Percentiles rank a stretch among this genome's conserved stretches.
These are phyloP conservation scores for Apteryx owenii DNA, from an alignment of 2,113 vertebrate species.

Conservation along the genomic window DNA sequence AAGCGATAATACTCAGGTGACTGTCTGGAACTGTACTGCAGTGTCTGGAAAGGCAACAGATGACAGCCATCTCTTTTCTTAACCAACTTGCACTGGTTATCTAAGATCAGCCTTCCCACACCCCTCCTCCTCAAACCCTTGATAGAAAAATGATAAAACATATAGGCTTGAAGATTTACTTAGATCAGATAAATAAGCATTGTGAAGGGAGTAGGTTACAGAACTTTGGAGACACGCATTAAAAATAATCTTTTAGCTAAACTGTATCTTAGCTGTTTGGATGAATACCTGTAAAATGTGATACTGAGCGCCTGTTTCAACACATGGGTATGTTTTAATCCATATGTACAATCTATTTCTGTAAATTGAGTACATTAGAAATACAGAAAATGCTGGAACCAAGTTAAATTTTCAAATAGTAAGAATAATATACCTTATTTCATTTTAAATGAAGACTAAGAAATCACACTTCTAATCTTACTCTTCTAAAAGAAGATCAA, in stretches of 20 bases:
- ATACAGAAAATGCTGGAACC: slow-evolving; percentile 38
- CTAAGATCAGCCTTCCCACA: slow-evolving; percentile 8
- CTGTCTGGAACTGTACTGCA: slow-evolving; percentile 84
- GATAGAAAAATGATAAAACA: slow-evolving; percentile 65
- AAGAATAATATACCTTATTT: slow-evolving; percentile 21
- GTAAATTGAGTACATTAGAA: slow-evolving; percentile 31
- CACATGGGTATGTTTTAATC: slow-evolving; percentile 65
- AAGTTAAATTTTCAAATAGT: slow-evolving; percentile 50
- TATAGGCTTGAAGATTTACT: slow-evolving; percentile 56
- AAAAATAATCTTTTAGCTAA: slow-evolving; percentile 57
- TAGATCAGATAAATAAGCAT: slow-evolving; percentile 48
- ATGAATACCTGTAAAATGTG: slow-evolving; percentile 63
- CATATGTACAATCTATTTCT: slow-evolving; percentile 65
- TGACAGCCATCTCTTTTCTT: slow-evolving; percentile 64
- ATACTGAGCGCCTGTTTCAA: slow-evolving; percentile 48
- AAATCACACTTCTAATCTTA: not conserved
- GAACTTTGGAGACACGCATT: slow-evolving; percentile 25
- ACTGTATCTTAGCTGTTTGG: slow-evolving; percentile 42
- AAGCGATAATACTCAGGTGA: slow-evolving; percentile 84
- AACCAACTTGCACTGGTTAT: slow-evolving; percentile 57
- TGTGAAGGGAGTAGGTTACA: slow-evolving; percentile 3
- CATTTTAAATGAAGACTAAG: not conserved
- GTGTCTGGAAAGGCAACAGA: slow-evolving; percentile 82
- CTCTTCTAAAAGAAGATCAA: not conserved
- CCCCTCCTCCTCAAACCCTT: not conserved